Evolutionary conservation across 1,140 invertebrate species (phyloP).

Genomic region (Penaeus indicus): DNA sequence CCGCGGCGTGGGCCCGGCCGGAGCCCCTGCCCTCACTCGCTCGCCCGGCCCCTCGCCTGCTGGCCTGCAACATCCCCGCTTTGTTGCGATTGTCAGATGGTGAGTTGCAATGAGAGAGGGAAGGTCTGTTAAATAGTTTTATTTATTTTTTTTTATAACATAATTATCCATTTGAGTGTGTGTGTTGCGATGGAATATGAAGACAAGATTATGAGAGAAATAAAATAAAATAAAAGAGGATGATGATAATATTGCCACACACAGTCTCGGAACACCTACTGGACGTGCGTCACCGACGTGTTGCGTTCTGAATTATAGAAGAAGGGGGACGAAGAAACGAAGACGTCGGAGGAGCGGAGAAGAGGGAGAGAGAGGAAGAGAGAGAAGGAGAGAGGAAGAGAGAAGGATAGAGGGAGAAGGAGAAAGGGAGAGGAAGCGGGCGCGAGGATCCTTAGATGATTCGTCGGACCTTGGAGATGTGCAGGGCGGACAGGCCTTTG

Average conservation of each 20-base stretch:
- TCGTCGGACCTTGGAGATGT: constrained; percentile 62
- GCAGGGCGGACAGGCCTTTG: constrained; percentile 47
- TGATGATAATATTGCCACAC: neutral
- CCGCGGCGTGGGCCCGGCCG: neutral
- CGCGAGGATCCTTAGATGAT: constrained; percentile 35
- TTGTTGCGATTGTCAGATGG: too few relatives aligned
- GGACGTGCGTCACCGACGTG: neutral
- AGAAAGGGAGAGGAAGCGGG: neutral
- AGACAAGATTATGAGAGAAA: neutral
- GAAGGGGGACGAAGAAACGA: neutral
- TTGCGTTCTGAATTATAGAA: neutral
- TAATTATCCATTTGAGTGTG: too few relatives aligned
- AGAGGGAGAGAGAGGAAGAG: neutral
- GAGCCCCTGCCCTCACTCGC: neutral
- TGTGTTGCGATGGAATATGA: too few relatives aligned
- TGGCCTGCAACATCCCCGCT: too few relatives aligned
- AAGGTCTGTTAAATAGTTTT: too few relatives aligned
- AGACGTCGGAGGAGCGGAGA: neutral
- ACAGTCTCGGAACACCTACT: constrained; percentile 1
- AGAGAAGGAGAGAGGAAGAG: neutral
- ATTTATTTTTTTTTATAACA: too few relatives aligned
- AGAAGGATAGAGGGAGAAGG: constrained; percentile 22
- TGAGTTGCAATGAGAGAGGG: too few relatives aligned
- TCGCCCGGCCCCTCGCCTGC: neutral
- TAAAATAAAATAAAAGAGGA: neutral